Conservation (phyloP, 2,888 invertebrate genomes). For the Hydrotaea cyrtoneurina region DNA sequence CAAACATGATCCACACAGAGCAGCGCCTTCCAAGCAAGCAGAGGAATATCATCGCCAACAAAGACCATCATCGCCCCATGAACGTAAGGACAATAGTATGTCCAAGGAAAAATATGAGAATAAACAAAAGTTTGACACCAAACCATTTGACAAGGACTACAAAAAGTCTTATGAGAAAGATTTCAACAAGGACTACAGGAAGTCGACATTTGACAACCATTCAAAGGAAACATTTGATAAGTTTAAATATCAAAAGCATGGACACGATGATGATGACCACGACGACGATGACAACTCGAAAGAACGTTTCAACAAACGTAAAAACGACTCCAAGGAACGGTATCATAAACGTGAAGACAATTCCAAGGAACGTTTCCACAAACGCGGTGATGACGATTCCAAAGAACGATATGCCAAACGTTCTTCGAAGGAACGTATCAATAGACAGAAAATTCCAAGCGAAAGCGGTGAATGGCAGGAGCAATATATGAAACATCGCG, state of each 20-base stretch:
- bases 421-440: slow-evolving; percentile 59
- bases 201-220: slow-evolving; percentile 42
- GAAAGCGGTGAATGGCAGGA: slow-evolving; percentile 75
- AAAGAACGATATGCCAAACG: slow-evolving; percentile 60
- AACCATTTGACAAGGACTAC: slow-evolving; percentile 19
- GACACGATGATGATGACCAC: slow-evolving; percentile 57
- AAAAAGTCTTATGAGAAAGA: not conserved
- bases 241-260: slow-evolving; percentile 19
- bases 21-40: not conserved
- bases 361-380: slow-evolving; percentile 44
- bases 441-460: slow-evolving; percentile 45
- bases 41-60: slow-evolving; percentile 8
- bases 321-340: slow-evolving; percentile 44
- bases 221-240: slow-evolving; percentile 10
- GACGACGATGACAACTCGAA: slow-evolving; percentile 65
- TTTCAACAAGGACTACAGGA: slow-evolving; percentile 18
- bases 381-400: slow-evolving; percentile 46
- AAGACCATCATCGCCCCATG: not conserved
- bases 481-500: slow-evolving; percentile 77
- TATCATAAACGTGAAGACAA: slow-evolving; percentile 41
- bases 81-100: not conserved
- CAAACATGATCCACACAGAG: not conserved
- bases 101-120: not conserved
- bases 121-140: slow-evolving; percentile 1
- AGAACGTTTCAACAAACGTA: slow-evolving; percentile 58